These are phyloP conservation scores for Zaprionus ghesquierei DNA, from an alignment of 1,140 invertebrate genomes.

Conservation along the genomic window DNA sequence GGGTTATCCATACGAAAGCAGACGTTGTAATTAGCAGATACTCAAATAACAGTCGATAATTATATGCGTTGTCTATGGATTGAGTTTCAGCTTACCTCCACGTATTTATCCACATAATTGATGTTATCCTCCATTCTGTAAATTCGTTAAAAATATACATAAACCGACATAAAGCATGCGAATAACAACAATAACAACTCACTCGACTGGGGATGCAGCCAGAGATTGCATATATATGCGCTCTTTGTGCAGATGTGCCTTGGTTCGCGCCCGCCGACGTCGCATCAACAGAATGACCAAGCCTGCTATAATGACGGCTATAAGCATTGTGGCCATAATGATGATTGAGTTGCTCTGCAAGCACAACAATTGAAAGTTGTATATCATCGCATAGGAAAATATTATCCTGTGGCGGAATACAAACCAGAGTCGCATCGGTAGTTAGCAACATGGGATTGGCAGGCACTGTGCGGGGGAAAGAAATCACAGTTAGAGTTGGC, in stretches of 20 bases:
- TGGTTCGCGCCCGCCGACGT: slow-evolving; percentile 35
- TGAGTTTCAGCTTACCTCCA: slow-evolving; percentile 52
- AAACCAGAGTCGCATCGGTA: slow-evolving; percentile 51
- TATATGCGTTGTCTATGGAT: not conserved
- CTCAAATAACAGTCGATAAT: not conserved
- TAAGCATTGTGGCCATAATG: slow-evolving; percentile 50
- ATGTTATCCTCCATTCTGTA: slow-evolving; percentile 76
- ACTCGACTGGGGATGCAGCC: slow-evolving; percentile 53
- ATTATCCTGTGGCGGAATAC: not conserved
- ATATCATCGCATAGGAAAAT: not conserved
- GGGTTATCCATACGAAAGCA: not conserved
- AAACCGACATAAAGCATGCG: not conserved
- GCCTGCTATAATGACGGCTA: slow-evolving; percentile 47
- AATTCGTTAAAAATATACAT: not conserved
- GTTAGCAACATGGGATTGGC: slow-evolving; percentile 40
- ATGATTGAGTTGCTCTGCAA: slow-evolving; percentile 55
- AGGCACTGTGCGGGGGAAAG: slow-evolving; percentile 30
- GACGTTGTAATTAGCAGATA: not conserved
- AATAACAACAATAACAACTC: slow-evolving; percentile 8
- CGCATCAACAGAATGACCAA: slow-evolving; percentile 37
- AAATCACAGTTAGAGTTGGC: not conserved
- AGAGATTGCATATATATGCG: slow-evolving; percentile 63
- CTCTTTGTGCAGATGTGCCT: slow-evolving; percentile 51
- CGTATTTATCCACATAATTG: slow-evolving; percentile 77
- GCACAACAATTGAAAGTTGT: not conserved